Conservation (phyloP, 2,888 invertebrate species). For the Apodemia zela region DNA sequence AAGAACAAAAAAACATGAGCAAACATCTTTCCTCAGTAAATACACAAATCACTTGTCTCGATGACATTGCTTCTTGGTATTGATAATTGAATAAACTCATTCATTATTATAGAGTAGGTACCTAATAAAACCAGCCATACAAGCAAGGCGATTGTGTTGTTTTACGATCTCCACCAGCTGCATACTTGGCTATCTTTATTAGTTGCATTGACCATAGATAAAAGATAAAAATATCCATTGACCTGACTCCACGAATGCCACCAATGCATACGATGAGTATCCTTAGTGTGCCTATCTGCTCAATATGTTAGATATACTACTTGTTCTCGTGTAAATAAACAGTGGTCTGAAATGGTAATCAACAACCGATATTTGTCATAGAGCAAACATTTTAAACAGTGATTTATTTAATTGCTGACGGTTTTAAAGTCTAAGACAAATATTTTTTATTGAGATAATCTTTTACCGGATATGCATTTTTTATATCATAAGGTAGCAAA, state of each 20-base stretch:
- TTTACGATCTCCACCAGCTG: conserved; percentile 71
- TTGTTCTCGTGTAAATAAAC: too few species aligned
- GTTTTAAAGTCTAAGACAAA: too few species aligned
- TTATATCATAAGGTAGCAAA: too few species aligned
- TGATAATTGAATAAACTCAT: conserved; percentile 75
- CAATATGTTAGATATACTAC: too few species aligned
- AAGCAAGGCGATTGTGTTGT: conserved; percentile 62
- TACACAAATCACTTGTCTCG: conserved; percentile 62
- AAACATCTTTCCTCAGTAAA: neutral
- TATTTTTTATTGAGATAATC: too few species aligned
- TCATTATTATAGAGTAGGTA: conserved; percentile 56
- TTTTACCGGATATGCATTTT: too few species aligned
- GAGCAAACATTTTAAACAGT: too few species aligned
- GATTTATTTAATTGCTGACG: too few species aligned
- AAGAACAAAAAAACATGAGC: conserved; percentile 17
- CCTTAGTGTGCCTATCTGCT: neutral
- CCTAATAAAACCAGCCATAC: conserved; percentile 62
- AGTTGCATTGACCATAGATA: conserved; percentile 60
- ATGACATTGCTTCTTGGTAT: conserved; percentile 65
- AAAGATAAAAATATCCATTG: conserved; percentile 38
- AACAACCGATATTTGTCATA: too few species aligned
- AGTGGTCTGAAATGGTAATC: too few species aligned
- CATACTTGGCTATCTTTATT: conserved; percentile 63
- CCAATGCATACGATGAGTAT: conserved; percentile 20
- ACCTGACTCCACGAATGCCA: conserved; percentile 26